These are phyloP conservation scores for Netelia fuscicornis DNA, from an alignment of 2,888 invertebrate species.

Conservation along the genomic window DNA sequence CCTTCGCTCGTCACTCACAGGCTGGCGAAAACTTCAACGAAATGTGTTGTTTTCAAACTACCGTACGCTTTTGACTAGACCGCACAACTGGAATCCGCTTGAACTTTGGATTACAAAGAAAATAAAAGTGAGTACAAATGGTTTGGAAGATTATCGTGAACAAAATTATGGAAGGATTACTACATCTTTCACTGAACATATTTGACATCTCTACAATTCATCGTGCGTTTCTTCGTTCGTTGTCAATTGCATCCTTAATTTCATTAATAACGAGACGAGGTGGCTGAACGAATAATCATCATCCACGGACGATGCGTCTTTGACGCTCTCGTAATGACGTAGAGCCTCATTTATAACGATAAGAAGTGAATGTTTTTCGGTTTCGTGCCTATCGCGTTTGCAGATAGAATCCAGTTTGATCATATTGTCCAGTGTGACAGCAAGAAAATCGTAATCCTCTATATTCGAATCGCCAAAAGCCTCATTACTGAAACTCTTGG, in stretches of 20 bases:
- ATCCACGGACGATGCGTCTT: constrained; percentile 61
- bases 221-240: constrained; percentile 71
- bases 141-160: constrained; percentile 59
- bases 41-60: neutral
- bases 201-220: constrained; percentile 70
- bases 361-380: constrained; percentile 70
- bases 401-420: constrained; percentile 76
- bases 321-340: constrained; percentile 71
- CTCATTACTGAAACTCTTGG: constrained; percentile 76
- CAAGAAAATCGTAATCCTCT: constrained; percentile 84
- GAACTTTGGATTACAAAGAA: constrained; percentile 14
- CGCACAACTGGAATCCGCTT: constrained; percentile 30
- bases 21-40: neutral
- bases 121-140: constrained; percentile 30
- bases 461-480: constrained; percentile 74
- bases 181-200: constrained; percentile 24
- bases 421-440: constrained; percentile 80
- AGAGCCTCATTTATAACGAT: constrained; percentile 71
- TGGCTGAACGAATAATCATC: constrained; percentile 71
- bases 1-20: neutral
- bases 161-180: constrained; percentile 24
- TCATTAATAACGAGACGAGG: constrained; percentile 69
- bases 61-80: constrained; percentile 36
- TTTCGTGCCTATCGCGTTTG: constrained; percentile 71
- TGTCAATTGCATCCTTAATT: constrained; percentile 67